Base-by-base conservation (phyloP, 2,797 vertebrate genomes). In the Euphonia xanthogaster region DNA sequence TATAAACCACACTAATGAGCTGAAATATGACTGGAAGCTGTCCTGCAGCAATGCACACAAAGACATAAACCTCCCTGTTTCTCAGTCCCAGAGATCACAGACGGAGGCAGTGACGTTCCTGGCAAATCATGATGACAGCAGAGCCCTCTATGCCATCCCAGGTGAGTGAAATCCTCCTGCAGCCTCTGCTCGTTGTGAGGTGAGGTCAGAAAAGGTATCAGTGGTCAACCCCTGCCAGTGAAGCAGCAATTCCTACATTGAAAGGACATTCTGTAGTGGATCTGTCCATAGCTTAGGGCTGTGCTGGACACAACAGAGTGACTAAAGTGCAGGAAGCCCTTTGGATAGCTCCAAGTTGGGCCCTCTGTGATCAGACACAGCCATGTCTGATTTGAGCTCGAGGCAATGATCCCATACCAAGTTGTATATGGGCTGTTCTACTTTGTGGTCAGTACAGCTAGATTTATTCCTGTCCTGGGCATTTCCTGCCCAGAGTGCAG, bases 81-180 rank as follows among this genome's bases (percentile, higher is more conserved):
- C 58, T 89, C 97, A 99, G 99, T 99, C 99, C 79, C 99, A 99
- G 98, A 98, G 99, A 78, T 99, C 99, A n/a, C 99, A 99, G 98
- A 99, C 99, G 0, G 99, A 99, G 97, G 99, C 99, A 2, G 99
- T 99, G 97, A 99, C 99, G 8, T 99, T 99, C 96, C 97, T 99
- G 97, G 99, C 99, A 44, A 99, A 99, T 95, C 99, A 99, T 2
- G 99, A 99, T 27, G 99, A 99, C 97, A 99, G 99, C 98, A 98
- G 99, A 97, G 99, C 99, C 27, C 98, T 99, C 86, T 99, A 99
- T 68, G 99, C 99, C 75, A 99, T 99, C 96, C 99, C 99, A 98
- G 99, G 99, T 99, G 90, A 97, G 98, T 78, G 17, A 35, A 31
- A 35, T 31, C 21, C 30, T 7, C 13, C 25, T 14, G 24, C 14